Conservation (phyloP, 1,140 invertebrate genomes). For the Andricus grossulariae region DNA sequence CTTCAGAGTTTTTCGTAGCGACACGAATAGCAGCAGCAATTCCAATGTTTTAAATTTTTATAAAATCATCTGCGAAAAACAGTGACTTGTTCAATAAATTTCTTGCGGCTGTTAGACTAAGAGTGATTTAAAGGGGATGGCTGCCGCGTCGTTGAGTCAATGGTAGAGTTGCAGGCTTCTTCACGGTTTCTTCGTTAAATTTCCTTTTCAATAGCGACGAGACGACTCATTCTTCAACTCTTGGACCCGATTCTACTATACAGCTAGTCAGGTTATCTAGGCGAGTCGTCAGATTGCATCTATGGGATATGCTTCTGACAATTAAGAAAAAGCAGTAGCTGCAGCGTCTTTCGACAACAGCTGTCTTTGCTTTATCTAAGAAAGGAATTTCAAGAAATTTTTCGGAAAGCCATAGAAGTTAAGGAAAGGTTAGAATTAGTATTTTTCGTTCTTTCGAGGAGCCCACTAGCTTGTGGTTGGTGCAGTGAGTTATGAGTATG, state of each 20-base stretch:
- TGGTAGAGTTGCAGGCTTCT: not conserved
- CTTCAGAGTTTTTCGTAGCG: not conserved
- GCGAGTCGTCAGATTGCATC: not conserved
- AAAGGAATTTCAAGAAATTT: too few relatives aligned
- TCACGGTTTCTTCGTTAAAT: not conserved
- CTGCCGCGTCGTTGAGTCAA: not conserved
- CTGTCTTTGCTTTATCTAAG: too few relatives aligned
- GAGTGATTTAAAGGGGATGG: not conserved
- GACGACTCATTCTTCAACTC: not conserved
- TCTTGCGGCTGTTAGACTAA: not conserved
- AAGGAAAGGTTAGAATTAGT: too few relatives aligned
- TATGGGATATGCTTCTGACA: too few relatives aligned
- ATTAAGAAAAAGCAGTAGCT: too few relatives aligned
- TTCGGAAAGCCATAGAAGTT: too few relatives aligned
- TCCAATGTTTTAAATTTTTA: not conserved
- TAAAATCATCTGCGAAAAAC: not conserved
- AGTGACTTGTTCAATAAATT: not conserved
- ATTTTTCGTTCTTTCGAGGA: too few relatives aligned
- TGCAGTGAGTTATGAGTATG: too few relatives aligned
- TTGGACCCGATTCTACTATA: too few relatives aligned
- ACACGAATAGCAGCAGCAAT: slow-evolving; percentile 12
- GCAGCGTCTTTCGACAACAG: too few relatives aligned
- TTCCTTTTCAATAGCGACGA: not conserved
- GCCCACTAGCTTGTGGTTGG: too few relatives aligned
- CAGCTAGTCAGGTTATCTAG: not conserved